Base-by-base conservation (phyloP, 2,888 invertebrate species). In the Chrysotoxum bicinctum region DNA sequence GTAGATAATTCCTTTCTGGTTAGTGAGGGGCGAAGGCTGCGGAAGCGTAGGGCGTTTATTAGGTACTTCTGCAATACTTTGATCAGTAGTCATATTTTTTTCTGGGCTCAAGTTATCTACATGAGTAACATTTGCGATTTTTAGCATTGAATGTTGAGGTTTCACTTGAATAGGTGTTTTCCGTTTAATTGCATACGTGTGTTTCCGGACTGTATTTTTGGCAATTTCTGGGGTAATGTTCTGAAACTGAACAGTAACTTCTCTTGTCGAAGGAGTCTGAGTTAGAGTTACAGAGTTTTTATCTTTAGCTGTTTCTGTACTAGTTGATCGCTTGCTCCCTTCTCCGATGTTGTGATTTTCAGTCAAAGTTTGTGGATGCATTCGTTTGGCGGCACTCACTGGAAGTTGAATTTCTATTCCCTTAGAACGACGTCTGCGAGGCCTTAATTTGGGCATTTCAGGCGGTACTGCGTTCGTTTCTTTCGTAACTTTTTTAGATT, bases 211-310 rank as follows among this genome's bases (percentile, higher is more conserved):
- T 21, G 84, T 84, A 3, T 60, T 84, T 32, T 68, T 84, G 8
- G 60, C 80, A 21, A 80, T 1, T 3, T 75, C 80, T 5, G 84
- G 75, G 12, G 10, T 72, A 0, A 84, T 14, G 35, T 84, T 76
- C 21, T 84, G 80, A 21, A 80, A 84, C 16, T 80, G 75, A 1
- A 84, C 75, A 0, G 75, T 84, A n/a, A 84, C 70, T 7, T 56
- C 10, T 26, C 66, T 79, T 2, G 64, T n/a, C 0, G 0, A 14
- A 21, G 19, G 1, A 60, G 14, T 1, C 7, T 40, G 14, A 7
- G 19, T n/a, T 23, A 14, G 4, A n/a, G 14, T 37, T 8, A n/a
- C n/a, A n/a, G n/a, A n/a, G n/a, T n/a, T n/a, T n/a, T n/a, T n/a
- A n/a, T 21, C 73, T 9, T 19, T 12, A 6, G 14, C 0, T 9